Conservation (phyloP, 2,797 vertebrate species). For the Ptychadena robeensis region DNA sequence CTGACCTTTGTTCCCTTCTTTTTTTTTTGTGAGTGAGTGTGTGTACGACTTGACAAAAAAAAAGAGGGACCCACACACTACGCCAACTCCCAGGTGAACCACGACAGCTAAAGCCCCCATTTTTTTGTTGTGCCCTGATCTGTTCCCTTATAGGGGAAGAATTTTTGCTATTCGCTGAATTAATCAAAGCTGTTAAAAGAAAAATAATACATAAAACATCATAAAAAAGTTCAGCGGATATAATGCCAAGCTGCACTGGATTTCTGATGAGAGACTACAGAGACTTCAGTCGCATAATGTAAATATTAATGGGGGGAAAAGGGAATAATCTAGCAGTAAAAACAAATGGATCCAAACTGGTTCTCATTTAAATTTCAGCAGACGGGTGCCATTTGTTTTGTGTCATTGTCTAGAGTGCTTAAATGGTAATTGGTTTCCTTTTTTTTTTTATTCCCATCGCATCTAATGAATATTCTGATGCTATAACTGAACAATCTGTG, state of each 20-base stretch:
- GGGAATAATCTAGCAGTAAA: conserved; percentile 66
- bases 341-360: conserved; percentile 71
- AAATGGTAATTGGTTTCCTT: conserved; percentile 60
- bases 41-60: conserved; percentile 94
- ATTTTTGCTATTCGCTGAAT: conserved; percentile 89
- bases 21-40: conserved; percentile 74
- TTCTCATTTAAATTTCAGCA: conserved; percentile 68
- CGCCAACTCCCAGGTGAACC: conserved; percentile 91
- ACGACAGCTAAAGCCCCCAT: conserved; percentile 80
- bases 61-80: conserved; percentile 83
- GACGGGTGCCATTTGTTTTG: conserved; percentile 68
- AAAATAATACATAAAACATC: conserved; percentile 67
- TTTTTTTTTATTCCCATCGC: conserved; percentile 14
- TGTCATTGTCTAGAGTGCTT: conserved; percentile 65
- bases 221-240: conserved; percentile 11
- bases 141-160: conserved; percentile 90
- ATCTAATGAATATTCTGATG: conserved; percentile 56
- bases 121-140: conserved; percentile 86
- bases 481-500: conserved; percentile 35
- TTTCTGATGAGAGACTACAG: conserved; percentile 33
- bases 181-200: conserved; percentile 84
- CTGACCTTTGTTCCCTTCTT: conserved; percentile 99
- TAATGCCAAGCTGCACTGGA: conserved; percentile 74
- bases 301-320: conserved; percentile 59
- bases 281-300: conserved; percentile 2